Evolutionary conservation across 2,888 invertebrate species (phyloP), one percentile per base, ranked within the genome.

Genomic region (Drosophila multiciliata): DNA sequence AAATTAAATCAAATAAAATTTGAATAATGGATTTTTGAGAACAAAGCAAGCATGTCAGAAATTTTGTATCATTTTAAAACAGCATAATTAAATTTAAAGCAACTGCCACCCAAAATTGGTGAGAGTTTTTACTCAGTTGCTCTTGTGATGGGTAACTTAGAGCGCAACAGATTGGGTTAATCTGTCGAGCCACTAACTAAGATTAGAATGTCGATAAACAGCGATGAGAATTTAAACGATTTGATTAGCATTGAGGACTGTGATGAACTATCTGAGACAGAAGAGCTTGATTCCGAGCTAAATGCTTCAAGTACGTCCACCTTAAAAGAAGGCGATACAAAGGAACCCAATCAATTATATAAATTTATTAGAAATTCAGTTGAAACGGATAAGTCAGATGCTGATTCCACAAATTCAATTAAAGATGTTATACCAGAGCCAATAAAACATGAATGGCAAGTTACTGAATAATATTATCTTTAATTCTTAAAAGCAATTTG

Each of bases 141-240:
- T 11, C 38, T 50, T 71, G 71, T 80, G 75, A 80, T 76, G 77
- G 75, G 55, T 70, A n/a, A 54, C 29, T 40, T 48, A 20, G 35
- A 40, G 57, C 40, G 29, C 54, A 20, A 45, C 61, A 52, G 42
- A 3, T 32, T 63, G 20, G 66, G 60, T 53, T 75, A 60, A 66
- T 29, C 35, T 29, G 38, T 35, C 42, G 15, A 8, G 12, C n/a
- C n/a, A n/a, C n/a, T n/a, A 36, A 35, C 11, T 2, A 9, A 15
- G 2, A 38, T 12, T 7, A 54, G 70, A 45, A 54, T 57, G 57
- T 8, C 57, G 50, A 29, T 11, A 17, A 66, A 17, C 32, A 61
- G 42, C 26, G 49, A 61, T 12, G 67, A 62, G 20, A 58, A 57
- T 26, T 3, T 48, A 1, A 15, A 7, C 2, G 42, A 35, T 23